phyloP scores from a whole-genome alignment of 35 echinoderm and acorn worm genomes.

The Heliocidaris tuberculata region DNA sequence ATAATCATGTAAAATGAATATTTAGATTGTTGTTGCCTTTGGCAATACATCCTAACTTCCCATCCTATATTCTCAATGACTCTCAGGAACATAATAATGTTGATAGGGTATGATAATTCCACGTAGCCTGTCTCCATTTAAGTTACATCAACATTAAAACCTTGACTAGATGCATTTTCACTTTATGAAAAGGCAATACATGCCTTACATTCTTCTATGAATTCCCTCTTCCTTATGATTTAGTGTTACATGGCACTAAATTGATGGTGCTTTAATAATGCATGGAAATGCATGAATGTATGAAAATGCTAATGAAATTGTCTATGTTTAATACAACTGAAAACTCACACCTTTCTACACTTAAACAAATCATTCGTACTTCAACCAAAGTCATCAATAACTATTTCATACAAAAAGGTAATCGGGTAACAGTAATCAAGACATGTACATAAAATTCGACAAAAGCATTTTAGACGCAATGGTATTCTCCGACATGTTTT shows the following conservation, averaged over 20 bases:
- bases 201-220: neutral
- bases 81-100: too few species aligned
- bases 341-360: neutral
- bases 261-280: neutral
- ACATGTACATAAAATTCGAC: neutral
- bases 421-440: too few species aligned
- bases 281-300: neutral
- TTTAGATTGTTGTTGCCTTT: neutral
- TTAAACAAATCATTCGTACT: neutral
- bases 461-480: neutral
- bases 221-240: neutral
- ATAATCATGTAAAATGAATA: neutral
- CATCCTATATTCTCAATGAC: too few species aligned
- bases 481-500: neutral
- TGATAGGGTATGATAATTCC: too few species aligned
- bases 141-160: neutral
- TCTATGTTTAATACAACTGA: neutral
- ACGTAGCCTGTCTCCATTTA: neutral
- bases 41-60: too few species aligned
- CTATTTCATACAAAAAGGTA: neutral
- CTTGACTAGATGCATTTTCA: neutral
- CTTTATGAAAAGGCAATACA: neutral
- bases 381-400: neutral
- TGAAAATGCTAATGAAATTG: neutral
- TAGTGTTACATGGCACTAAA: too few species aligned